Evolutionary conservation across 2,888 invertebrate species (phyloP).

Genomic region (Smittia aterrima): DNA sequence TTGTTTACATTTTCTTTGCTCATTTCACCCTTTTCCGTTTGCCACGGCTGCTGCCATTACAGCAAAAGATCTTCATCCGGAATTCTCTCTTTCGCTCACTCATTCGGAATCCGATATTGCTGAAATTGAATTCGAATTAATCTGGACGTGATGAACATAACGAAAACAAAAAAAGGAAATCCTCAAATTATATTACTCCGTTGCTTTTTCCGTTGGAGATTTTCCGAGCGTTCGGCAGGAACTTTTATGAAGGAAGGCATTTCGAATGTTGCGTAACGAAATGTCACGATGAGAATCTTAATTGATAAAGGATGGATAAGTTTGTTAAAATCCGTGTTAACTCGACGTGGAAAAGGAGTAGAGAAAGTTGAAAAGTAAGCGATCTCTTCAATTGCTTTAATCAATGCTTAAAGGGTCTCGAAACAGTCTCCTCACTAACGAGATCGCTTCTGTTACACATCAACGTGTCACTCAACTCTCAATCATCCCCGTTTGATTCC

Average conservation of each 20-base stretch:
- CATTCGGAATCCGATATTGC: slow-evolving; percentile 28
- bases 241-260: neutral
- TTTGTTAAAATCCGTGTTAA: neutral
- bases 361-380: no score
- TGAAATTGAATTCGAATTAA: slow-evolving; percentile 40
- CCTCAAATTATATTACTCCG: slow-evolving; percentile 21
- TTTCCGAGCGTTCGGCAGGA: neutral
- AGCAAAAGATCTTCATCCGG: slow-evolving; percentile 8
- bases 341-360: no score
- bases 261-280: no score
- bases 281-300: no score
- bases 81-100: no score
- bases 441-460: neutral
- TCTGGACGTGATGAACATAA: slow-evolving; percentile 40
- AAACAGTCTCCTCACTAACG: no score
- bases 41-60: neutral
- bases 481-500: neutral
- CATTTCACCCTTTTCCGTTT: slow-evolving; percentile 31
- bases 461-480: neutral
- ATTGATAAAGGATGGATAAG: neutral
- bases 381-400: no score
- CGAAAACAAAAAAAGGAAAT: neutral
- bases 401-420: no score
- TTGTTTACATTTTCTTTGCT: slow-evolving; percentile 29
- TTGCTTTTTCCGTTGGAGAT: neutral